phyloP scores from a whole-genome alignment of 2,797 vertebrate species.

The Ctenopoma multispine region DNA sequence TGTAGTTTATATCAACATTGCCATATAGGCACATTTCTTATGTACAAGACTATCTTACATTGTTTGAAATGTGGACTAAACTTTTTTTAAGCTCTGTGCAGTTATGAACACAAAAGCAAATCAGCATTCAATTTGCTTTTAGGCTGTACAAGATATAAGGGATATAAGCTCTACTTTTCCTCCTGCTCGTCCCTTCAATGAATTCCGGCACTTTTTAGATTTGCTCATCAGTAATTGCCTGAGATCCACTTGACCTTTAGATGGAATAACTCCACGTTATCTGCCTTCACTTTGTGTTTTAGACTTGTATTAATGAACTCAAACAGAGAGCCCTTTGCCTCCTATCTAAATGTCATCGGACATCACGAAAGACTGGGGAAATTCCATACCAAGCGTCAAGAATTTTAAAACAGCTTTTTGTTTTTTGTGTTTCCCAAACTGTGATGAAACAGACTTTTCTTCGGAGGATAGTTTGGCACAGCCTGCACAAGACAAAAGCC shows the following conservation, averaged over 20 bases:
- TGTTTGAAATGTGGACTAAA: no score
- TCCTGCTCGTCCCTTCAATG: slow-evolving; percentile 17
- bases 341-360: slow-evolving; percentile 72
- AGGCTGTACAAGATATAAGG: neutral
- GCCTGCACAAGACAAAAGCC: slow-evolving; percentile 34
- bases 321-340: slow-evolving; percentile 67
- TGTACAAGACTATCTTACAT: no score
- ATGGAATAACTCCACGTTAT: slow-evolving; percentile 59
- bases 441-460: slow-evolving; percentile 37
- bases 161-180: neutral
- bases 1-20: neutral
- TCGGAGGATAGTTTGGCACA: slow-evolving; percentile 26
- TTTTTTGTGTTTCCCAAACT: slow-evolving; percentile 27
- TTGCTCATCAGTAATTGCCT: slow-evolving; percentile 58
- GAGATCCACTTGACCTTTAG: slow-evolving; percentile 76
- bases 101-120: no score
- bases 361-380: slow-evolving; percentile 58
- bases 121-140: neutral
- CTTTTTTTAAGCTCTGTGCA: no score
- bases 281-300: slow-evolving; percentile 59
- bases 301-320: slow-evolving; percentile 74
- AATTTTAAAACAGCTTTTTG: slow-evolving; percentile 60
- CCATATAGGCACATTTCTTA: neutral
- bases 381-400: slow-evolving; percentile 31
- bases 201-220: slow-evolving; percentile 36